Conservation (phyloP, 2,113 vertebrate species). For the Zingel zingel region DNA sequence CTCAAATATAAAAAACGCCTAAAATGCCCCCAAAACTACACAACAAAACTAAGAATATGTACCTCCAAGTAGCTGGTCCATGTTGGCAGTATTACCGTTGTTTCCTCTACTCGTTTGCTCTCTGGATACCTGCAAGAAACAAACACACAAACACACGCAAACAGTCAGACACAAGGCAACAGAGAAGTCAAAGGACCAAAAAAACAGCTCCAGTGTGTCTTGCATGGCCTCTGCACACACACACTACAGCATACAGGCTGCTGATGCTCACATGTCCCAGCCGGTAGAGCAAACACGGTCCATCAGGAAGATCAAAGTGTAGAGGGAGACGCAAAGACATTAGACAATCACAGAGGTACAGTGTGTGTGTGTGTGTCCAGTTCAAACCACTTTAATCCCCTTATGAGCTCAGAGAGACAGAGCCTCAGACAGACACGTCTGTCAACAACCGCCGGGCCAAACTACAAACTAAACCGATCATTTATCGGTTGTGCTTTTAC, state of each 20-base stretch:
- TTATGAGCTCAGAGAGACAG: conserved; percentile 77
- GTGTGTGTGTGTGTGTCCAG: conserved; percentile 3
- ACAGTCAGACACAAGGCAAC: neutral
- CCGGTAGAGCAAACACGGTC: neutral
- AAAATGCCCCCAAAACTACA: too few species aligned
- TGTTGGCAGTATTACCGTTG: conserved; percentile 81
- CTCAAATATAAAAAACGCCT: neutral
- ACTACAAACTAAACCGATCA: conserved; percentile 27
- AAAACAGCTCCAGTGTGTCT: neutral
- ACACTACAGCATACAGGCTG: neutral
- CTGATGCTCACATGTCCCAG: conserved; percentile 51
- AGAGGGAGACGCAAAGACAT: neutral
- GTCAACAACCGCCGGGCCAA: conserved; percentile 44
- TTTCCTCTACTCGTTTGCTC: conserved; percentile 80
- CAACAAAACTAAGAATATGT: neutral
- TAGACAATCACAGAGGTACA: conserved; percentile 12
- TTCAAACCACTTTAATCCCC: conserved; percentile 72
- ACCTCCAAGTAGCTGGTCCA: conserved; percentile 83
- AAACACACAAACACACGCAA: neutral
- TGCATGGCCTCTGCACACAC: neutral
- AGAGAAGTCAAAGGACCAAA: neutral
- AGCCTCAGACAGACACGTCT: conserved; percentile 70
- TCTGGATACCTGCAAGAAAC: conserved; percentile 79
- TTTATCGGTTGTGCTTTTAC: neutral
- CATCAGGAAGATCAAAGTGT: conserved; percentile 29